phyloP scores from a whole-genome alignment of 2,797 vertebrate genomes.

The Lates japonicus region DNA sequence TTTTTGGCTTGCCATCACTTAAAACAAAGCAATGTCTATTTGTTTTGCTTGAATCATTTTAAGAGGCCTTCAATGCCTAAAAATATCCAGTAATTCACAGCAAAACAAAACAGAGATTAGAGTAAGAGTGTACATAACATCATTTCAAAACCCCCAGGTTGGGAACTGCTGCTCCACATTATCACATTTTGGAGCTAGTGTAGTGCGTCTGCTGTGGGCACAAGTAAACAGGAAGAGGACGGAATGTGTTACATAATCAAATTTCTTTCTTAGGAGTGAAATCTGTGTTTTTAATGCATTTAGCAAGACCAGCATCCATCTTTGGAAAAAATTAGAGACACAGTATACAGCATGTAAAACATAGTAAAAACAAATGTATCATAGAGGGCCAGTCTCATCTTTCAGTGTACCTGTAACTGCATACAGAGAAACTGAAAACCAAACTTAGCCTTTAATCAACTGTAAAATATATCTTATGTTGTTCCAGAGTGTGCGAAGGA shows the following conservation, averaged over 20 bases:
- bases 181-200: background rate
- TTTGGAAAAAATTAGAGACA: background rate
- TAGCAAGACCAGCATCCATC: background rate
- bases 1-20: background rate
- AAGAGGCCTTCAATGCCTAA: background rate
- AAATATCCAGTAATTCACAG: background rate
- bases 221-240: constrained; percentile 22
- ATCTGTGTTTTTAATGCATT: constrained; percentile 1
- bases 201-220: constrained; percentile 1
- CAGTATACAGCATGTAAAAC: background rate
- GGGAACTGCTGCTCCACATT: background rate
- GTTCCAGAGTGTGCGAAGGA: constrained; percentile 91
- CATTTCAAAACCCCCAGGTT: background rate
- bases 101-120: background rate
- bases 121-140: background rate
- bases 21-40: background rate
- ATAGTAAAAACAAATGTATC: background rate
- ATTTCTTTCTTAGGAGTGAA: constrained; percentile 12
- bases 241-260: constrained; percentile 2
- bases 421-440: background rate
- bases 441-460: background rate
- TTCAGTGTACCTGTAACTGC: constrained; percentile 1
- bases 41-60: background rate
- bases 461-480: constrained; percentile 5
- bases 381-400: background rate